phyloP scores from a whole-genome alignment of 1,140 invertebrate genomes.

The Manduca sexta region DNA sequence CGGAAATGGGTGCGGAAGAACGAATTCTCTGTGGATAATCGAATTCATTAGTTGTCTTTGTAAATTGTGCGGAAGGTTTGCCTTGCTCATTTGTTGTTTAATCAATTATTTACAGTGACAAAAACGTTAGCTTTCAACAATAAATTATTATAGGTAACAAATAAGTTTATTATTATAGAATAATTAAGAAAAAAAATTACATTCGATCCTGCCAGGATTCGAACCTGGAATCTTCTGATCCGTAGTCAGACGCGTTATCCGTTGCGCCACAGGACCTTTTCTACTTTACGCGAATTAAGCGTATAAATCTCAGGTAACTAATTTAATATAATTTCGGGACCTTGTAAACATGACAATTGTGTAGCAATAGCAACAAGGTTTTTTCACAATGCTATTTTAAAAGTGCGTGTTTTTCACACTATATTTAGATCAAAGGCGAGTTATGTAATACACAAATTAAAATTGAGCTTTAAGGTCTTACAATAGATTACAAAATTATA shows the following conservation, averaged over 20 bases:
- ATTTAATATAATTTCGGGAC: background rate
- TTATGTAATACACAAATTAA: too few relatives aligned
- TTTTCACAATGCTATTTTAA: conserved; percentile 7
- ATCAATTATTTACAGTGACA: background rate
- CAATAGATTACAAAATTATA: too few relatives aligned
- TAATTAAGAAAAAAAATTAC: conserved; percentile 18
- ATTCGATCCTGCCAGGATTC: conserved; percentile 87
- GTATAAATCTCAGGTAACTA: background rate
- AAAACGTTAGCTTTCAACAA: background rate
- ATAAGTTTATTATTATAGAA: too few relatives aligned
- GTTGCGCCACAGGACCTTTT: conserved; percentile 87
- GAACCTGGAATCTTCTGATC: conserved; percentile 93
- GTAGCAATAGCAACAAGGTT: too few relatives aligned
- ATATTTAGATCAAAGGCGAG: conserved; percentile 12
- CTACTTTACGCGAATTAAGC: background rate
- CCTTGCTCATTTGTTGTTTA: conserved; percentile 9
- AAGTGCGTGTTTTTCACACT: conserved; percentile 1
- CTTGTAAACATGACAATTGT: too few relatives aligned
- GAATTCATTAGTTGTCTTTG: conserved; percentile 64
- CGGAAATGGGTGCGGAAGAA: conserved; percentile 28
- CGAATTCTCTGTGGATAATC: conserved; percentile 55
- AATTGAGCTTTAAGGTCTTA: too few relatives aligned
- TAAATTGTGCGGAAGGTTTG: conserved; percentile 37
- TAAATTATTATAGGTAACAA: too few relatives aligned
- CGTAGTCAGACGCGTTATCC: conserved; percentile 93